Percentiles rank a stretch among this genome's conserved stretches.
Conservation (phyloP, 2,113 vertebrate species). For the Ameiurus melas region DNA sequence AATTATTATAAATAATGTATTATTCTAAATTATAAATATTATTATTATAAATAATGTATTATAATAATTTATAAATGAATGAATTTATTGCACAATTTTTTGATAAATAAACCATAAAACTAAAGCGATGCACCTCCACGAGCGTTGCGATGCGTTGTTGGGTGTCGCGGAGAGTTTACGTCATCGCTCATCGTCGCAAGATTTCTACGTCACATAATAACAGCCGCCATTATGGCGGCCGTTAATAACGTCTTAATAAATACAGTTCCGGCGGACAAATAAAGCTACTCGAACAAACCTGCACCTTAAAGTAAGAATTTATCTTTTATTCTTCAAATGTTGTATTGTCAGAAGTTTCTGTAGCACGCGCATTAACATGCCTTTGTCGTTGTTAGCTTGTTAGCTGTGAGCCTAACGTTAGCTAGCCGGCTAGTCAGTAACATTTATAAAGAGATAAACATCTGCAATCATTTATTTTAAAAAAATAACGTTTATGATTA, state of each 20-base stretch:
- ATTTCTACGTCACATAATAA: neutral
- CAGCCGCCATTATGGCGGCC: neutral
- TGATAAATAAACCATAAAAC: neutral
- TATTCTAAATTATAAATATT: too few species aligned
- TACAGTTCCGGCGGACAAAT: neutral
- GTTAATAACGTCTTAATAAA: neutral
- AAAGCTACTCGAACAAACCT: neutral
- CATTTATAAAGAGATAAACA: neutral
- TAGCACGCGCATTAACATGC: neutral
- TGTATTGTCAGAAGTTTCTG: neutral
- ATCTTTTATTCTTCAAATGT: neutral
- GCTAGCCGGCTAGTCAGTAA: neutral
- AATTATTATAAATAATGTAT: too few species aligned
- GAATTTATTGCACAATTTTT: too few species aligned
- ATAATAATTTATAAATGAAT: too few species aligned
- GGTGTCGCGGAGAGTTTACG: neutral
- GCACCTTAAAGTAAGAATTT: neutral
- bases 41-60: too few species aligned
- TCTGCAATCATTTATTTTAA: neutral
- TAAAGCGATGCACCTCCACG: neutral
- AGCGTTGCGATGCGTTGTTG: too few species aligned
- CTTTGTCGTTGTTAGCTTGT: neutral
- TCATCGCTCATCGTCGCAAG: conserved; percentile 20
- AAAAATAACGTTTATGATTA: neutral
- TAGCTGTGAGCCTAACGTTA: neutral